Percentiles rank a stretch among this genome's conserved stretches.
Conservation (phyloP, 2,797 vertebrate genomes). For the Sarcoramphus papa region DNA sequence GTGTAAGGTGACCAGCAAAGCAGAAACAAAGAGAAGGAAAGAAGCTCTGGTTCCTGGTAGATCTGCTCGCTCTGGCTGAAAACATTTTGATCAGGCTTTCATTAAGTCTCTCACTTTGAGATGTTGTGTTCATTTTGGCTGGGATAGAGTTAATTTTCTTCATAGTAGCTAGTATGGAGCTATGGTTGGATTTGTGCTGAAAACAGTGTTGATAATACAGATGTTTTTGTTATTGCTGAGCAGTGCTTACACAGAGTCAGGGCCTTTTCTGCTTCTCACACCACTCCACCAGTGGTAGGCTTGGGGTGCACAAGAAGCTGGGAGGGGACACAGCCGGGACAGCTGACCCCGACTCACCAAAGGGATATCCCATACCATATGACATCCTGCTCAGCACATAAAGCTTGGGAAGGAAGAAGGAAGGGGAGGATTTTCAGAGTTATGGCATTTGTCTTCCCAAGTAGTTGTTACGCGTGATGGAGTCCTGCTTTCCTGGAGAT, state of each 20-base stretch:
- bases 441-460: not conserved
- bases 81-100: not conserved
- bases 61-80: not conserved
- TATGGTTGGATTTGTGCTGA: not conserved
- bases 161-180: not conserved
- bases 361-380: not conserved
- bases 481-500: not conserved
- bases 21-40: not conserved
- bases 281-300: not conserved
- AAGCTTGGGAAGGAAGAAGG: not conserved
- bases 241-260: not conserved
- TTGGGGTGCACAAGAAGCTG: not conserved
- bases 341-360: too few relatives aligned
- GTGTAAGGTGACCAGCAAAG: not conserved
- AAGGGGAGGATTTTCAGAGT: not conserved
- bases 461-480: not conserved
- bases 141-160: not conserved
- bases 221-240: not conserved
- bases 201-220: not conserved
- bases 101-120: not conserved
- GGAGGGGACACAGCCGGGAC: too few relatives aligned
- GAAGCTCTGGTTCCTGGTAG: not conserved
- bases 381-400: not conserved
- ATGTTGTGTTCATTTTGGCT: not conserved
- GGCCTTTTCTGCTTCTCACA: not conserved